phyloP scores from a whole-genome alignment of 2,113 vertebrate genomes.

The Catharus fuscescens region DNA sequence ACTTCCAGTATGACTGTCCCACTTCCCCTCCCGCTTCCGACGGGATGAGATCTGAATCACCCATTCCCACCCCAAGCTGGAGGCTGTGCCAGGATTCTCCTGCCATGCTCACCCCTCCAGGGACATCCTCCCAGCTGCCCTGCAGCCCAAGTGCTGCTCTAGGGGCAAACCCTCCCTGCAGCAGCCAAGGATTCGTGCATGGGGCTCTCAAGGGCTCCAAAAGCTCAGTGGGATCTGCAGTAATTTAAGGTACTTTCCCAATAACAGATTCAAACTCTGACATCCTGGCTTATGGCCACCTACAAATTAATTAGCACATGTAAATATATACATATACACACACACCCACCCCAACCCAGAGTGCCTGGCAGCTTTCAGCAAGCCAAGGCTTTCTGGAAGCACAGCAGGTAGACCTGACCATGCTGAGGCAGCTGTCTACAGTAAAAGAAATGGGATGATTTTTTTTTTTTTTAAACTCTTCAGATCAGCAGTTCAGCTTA shows the following conservation, averaged over 20 bases:
- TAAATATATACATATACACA: neutral
- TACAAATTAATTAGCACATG: neutral
- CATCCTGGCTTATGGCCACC: neutral
- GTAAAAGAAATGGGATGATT: neutral
- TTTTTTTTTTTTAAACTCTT: neutral
- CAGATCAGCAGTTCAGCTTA: neutral
- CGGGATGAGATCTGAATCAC: neutral
- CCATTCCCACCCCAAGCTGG: neutral
- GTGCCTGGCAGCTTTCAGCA: neutral
- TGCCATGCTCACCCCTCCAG: accelerated
- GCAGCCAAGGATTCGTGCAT: accelerated
- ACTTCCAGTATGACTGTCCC: constrained; percentile 26
- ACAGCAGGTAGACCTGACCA: neutral
- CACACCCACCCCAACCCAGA: neutral
- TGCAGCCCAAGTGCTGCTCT: neutral
- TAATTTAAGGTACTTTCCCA: constrained; percentile 35
- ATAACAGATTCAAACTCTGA: neutral
- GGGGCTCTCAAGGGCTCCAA: neutral
- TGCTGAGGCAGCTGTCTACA: neutral
- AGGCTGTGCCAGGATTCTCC: neutral
- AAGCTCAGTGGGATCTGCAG: neutral
- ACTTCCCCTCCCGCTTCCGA: neutral
- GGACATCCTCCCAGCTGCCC: neutral
- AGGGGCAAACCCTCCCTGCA: neutral
- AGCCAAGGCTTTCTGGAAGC: neutral